Percentiles rank a stretch among this genome's conserved stretches.
Conservation (phyloP, 2,113 vertebrate species). For the Hipposideros armiger region DNA sequence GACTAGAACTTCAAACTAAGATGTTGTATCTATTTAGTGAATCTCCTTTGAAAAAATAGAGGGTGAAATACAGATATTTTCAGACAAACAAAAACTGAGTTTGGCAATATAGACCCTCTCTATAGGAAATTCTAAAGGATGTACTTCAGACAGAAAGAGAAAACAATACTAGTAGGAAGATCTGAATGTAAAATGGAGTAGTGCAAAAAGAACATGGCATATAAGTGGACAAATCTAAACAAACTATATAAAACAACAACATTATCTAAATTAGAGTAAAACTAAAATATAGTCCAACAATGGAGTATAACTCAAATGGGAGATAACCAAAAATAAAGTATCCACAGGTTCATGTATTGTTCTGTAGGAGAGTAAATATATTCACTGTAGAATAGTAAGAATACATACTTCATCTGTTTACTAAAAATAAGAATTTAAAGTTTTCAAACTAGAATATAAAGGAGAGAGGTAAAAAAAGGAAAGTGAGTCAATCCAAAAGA, state of each 20-base stretch:
- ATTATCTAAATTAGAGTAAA: slow-evolving; percentile 10
- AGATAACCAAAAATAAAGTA: not conserved
- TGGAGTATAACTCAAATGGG: not conserved
- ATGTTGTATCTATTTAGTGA: not conserved
- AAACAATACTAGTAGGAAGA: not conserved
- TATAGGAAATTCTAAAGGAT: not conserved
- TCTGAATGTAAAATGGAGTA: not conserved
- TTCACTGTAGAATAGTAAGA: not conserved
- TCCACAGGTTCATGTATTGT: not conserved
- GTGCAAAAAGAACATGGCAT: not conserved
- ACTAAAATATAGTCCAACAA: not conserved
- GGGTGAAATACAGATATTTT: not conserved
- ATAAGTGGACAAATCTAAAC: not conserved
- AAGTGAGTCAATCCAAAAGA: not conserved
- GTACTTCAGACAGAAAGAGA: not conserved
- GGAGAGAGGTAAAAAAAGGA: not conserved
- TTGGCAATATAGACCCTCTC: not conserved
- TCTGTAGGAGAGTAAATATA: not conserved
- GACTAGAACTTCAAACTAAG: not conserved
- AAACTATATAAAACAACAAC: slow-evolving; percentile 21
- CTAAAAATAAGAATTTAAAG: not conserved
- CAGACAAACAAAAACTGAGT: not conserved
- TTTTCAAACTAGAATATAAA: not conserved
- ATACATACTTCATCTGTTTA: not conserved
- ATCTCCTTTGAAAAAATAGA: not conserved